Percentiles rank a stretch among this genome's conserved stretches.
These are phyloP conservation scores for Camponotus pennsylvanicus DNA, from an alignment of 1,140 invertebrate genomes.

Conservation along the genomic window DNA sequence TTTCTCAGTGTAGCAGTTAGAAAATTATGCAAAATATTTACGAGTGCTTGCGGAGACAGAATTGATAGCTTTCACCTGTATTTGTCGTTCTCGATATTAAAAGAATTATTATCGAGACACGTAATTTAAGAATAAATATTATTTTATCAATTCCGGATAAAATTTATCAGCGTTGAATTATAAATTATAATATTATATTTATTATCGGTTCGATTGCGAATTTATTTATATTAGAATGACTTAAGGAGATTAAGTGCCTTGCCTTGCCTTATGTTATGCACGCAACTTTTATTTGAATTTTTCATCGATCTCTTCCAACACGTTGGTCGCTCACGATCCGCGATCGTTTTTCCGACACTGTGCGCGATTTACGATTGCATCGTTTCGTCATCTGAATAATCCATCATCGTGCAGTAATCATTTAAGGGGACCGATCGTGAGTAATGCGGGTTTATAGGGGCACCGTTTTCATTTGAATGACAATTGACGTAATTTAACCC, in stretches of 20 bases:
- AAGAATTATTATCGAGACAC: slow-evolving; percentile 9
- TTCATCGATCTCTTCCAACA: slow-evolving; percentile 41
- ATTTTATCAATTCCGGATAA: background rate
- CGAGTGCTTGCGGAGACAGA: slow-evolving; percentile 7
- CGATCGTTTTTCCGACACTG: slow-evolving; percentile 45
- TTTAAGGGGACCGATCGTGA: slow-evolving; percentile 13
- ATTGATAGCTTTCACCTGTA: slow-evolving; percentile 26
- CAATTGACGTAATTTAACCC: slow-evolving; percentile 29
- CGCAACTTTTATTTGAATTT: slow-evolving; percentile 71
- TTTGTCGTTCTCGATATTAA: background rate
- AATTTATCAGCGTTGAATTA: slow-evolving; percentile 19
- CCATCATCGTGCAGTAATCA: background rate
- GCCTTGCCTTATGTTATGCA: slow-evolving; percentile 21
- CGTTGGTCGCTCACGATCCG: slow-evolving; percentile 32
- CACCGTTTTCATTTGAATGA: slow-evolving; percentile 30
- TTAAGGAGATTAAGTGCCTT: slow-evolving; percentile 21
- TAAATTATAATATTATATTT: no score
- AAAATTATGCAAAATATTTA: slow-evolving; percentile 36
- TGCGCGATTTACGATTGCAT: background rate
- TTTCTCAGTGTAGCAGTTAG: background rate
- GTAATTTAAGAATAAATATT: no score
- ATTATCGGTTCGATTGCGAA: slow-evolving; percentile 23
- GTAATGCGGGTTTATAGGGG: background rate
- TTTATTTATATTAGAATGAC: slow-evolving; percentile 35
- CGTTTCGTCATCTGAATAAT: slow-evolving; percentile 25